phyloP scores from a whole-genome alignment of 2,797 vertebrate genomes.

The Megalops cyprinoides region DNA sequence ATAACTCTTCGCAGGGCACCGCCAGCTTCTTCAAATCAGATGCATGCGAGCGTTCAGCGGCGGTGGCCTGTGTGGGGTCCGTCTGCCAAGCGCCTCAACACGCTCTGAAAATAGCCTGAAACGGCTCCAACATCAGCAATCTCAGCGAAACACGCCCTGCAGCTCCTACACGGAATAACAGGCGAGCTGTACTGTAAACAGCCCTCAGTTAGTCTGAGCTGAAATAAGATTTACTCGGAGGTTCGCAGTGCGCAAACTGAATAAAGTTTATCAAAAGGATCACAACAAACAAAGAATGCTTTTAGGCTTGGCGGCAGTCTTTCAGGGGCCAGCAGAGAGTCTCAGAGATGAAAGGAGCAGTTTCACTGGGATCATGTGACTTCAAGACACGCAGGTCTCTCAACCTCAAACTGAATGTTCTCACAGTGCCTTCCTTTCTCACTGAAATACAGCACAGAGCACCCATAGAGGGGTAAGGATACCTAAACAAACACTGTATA shows the following conservation, averaged over 20 bases:
- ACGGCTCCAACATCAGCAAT: slow-evolving; percentile 51
- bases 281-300: not conserved
- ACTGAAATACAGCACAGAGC: not conserved
- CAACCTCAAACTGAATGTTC: not conserved
- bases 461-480: too few species aligned
- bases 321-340: not conserved
- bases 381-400: not conserved
- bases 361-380: not conserved
- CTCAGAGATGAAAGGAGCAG: not conserved
- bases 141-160: slow-evolving; percentile 21
- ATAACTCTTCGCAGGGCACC: slow-evolving; percentile 55
- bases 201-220: slow-evolving; percentile 22
- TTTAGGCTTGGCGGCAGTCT: not conserved
- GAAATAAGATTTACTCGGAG: not conserved
- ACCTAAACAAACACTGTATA: too few species aligned
- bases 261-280: not conserved
- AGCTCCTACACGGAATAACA: slow-evolving; percentile 9
- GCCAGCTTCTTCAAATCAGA: slow-evolving; percentile 64
- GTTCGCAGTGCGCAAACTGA: not conserved
- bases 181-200: slow-evolving; percentile 20
- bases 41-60: slow-evolving; percentile 56
- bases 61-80: slow-evolving; percentile 53
- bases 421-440: not conserved
- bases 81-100: slow-evolving; percentile 53
- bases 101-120: slow-evolving; percentile 53